phyloP scores from a whole-genome alignment of 1,140 invertebrate genomes.

The Drosophila kepulauana region DNA sequence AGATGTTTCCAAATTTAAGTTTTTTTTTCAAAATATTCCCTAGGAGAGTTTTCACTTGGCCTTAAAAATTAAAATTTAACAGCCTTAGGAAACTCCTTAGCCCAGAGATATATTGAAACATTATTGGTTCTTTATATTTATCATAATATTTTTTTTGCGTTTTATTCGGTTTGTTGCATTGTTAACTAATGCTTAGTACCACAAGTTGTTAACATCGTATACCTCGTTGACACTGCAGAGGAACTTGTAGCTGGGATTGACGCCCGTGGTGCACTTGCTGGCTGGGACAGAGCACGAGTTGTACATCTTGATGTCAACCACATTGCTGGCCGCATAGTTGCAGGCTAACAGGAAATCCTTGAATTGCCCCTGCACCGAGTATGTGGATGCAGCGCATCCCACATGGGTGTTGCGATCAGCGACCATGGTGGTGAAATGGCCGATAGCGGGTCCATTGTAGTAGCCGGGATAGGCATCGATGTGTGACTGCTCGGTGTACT shows the following conservation, averaged over 20 bases:
- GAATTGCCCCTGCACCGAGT: slow-evolving; percentile 37
- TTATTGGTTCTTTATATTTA: too few relatives aligned
- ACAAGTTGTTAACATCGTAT: slow-evolving; percentile 66
- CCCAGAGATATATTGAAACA: too few relatives aligned
- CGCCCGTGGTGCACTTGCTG: slow-evolving; percentile 65
- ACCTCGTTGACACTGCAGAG: slow-evolving; percentile 73
- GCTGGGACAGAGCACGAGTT: slow-evolving; percentile 51
- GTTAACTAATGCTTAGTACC: slow-evolving; percentile 33
- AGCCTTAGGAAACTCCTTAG: too few relatives aligned
- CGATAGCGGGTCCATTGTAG: slow-evolving; percentile 63
- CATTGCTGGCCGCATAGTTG: slow-evolving; percentile 75
- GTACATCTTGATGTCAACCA: slow-evolving; percentile 66
- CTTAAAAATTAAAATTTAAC: too few relatives aligned
- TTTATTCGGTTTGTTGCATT: background rate
- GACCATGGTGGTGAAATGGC: slow-evolving; percentile 75
- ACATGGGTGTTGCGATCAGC: slow-evolving; percentile 70
- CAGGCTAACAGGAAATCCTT: slow-evolving; percentile 68
- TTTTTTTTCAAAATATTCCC: too few relatives aligned
- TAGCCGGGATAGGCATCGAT: slow-evolving; percentile 61
- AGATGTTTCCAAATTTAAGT: too few relatives aligned
- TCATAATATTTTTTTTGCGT: too few relatives aligned
- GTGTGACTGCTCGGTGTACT: slow-evolving; percentile 45
- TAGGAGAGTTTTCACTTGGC: too few relatives aligned
- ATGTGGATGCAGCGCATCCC: slow-evolving; percentile 71
- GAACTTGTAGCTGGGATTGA: slow-evolving; percentile 59